Conservation (phyloP, 2,888 invertebrate species). For the Hypomecis atomaria region DNA sequence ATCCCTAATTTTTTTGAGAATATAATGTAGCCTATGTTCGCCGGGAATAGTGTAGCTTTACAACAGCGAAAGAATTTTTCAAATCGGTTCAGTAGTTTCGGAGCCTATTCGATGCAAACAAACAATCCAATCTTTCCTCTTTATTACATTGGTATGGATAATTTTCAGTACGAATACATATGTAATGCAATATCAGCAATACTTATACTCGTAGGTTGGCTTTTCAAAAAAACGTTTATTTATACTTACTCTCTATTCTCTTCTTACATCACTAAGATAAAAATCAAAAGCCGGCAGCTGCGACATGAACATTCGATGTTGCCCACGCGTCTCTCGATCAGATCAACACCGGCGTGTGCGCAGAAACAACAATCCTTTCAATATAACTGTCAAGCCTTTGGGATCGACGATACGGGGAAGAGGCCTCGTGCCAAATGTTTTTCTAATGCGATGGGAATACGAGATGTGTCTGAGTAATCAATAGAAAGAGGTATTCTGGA, state of each 20-base stretch:
- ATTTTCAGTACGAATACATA: no score
- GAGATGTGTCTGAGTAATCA: constrained; percentile 23
- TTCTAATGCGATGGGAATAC: constrained; percentile 38
- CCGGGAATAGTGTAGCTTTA: no score
- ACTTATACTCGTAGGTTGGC: neutral
- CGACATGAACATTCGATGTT: constrained; percentile 23
- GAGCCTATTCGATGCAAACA: no score
- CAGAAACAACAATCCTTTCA: constrained; percentile 46
- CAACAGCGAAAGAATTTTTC: no score
- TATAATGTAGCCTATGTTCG: no score
- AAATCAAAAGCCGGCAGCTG: constrained; percentile 32
- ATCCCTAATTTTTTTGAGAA: no score
- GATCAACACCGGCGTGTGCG: constrained; percentile 38
- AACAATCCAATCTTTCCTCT: no score
- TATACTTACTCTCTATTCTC: neutral
- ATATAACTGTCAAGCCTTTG: constrained; percentile 41
- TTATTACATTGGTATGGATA: no score
- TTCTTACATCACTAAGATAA: constrained; percentile 12
- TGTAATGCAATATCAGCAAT: no score
- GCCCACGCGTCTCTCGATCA: constrained; percentile 32
- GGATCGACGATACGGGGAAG: constrained; percentile 25
- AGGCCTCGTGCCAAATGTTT: constrained; percentile 46
- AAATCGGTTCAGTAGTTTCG: no score
- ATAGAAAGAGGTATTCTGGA: neutral
- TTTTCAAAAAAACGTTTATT: neutral